Evolutionary conservation across 2,113 vertebrate genomes (phyloP).

Genomic region (Trogon surrucura): DNA sequence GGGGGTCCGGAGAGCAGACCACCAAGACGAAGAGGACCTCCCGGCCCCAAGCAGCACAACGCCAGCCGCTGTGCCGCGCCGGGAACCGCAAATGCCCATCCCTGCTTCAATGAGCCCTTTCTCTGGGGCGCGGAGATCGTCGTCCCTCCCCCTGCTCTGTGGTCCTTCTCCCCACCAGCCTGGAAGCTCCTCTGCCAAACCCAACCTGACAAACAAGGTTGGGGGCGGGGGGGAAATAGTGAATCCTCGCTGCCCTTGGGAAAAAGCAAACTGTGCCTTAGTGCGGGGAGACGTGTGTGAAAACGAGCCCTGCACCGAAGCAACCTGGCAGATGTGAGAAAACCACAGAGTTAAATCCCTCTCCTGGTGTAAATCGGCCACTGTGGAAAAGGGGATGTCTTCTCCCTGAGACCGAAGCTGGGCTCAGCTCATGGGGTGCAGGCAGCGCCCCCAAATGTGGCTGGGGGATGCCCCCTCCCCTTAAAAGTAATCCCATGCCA

Average conservation of each 20-base stretch:
- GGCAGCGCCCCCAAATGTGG: not conserved
- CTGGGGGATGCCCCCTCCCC: not conserved
- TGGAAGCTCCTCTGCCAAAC: not conserved
- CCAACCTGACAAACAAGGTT: not conserved
- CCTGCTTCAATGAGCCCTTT: conserved; percentile 28
- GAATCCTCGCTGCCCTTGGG: not conserved
- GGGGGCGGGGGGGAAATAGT: not conserved
- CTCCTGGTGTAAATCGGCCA: not conserved
- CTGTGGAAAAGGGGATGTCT: not conserved
- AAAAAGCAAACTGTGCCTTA: not conserved
- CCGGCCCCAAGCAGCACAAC: not conserved
- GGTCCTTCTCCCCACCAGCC: not conserved
- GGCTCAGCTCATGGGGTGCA: not conserved
- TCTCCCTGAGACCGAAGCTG: not conserved
- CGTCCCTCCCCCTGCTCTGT: not conserved
- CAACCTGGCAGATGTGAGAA: not conserved
- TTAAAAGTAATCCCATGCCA: not conserved
- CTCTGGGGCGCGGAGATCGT: not conserved
- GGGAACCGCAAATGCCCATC: not conserved
- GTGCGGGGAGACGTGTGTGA: not conserved
- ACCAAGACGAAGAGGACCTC: not conserved
- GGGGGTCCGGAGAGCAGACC: not conserved
- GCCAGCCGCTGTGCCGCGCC: not conserved
- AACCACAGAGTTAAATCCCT: not conserved
- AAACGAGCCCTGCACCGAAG: not conserved